A percentile compares a stretch with the other conserved stretches of the same genome.
phyloP scores from a whole-genome alignment of 2,888 invertebrate genomes.

The Caenorhabditis sulstoni region DNA sequence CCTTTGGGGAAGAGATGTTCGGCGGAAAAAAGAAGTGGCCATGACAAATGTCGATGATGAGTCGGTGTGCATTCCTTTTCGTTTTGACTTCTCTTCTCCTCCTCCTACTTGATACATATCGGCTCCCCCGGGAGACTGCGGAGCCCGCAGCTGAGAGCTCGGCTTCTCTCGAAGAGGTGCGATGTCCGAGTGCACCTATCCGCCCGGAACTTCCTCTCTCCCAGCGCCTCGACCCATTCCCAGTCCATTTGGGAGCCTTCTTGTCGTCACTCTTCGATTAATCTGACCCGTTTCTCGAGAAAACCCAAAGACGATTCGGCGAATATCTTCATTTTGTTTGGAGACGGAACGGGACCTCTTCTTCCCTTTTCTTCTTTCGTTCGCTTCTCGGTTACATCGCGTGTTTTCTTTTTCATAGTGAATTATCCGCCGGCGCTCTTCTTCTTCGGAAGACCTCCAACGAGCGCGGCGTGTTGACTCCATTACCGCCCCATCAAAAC shows the following conservation, averaged over 20 bases:
- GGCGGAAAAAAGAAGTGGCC: not conserved
- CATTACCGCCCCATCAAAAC: constrained; percentile 19
- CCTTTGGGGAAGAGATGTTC: constrained; percentile 51
- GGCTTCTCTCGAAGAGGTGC: no score
- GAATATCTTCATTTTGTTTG: constrained; percentile 21
- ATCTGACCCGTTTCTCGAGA: constrained; percentile 26
- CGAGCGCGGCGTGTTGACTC: constrained; percentile 24
- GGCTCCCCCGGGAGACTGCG: constrained; percentile 2
- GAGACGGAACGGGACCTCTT: constrained; percentile 15
- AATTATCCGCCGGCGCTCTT: constrained; percentile 44
- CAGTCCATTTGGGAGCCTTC: constrained; percentile 3
- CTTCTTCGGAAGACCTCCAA: constrained; percentile 2
- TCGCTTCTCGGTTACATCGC: constrained; percentile 27
- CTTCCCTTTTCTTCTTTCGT: not conserved
- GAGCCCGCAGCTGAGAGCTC: no score
- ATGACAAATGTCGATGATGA: constrained; percentile 56
- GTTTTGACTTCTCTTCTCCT: not conserved
- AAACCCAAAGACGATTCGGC: constrained; percentile 16
- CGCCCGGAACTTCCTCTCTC: not conserved
- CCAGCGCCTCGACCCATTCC: constrained; percentile 17
- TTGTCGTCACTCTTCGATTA: constrained; percentile 21
- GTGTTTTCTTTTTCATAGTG: constrained; percentile 38
- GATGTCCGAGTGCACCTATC: no score
- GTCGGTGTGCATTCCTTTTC: constrained; percentile 37
- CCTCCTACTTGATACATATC: constrained; percentile 28